Conservation (phyloP, 1,140 invertebrate genomes). For the Leptopilina boulardi region DNA sequence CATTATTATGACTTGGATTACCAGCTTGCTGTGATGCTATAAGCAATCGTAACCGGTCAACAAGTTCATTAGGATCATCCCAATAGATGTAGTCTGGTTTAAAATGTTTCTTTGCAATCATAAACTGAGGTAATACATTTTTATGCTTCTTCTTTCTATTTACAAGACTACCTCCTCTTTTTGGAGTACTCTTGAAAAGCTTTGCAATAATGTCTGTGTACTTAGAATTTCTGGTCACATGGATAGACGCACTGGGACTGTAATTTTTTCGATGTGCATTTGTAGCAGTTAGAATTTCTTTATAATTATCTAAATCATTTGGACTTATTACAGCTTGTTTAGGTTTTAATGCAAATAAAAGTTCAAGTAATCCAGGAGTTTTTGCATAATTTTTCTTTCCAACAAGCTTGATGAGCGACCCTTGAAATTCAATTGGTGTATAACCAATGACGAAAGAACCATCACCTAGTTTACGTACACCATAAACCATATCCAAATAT, state of each 20-base stretch:
- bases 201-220: neutral
- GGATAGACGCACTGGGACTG: neutral
- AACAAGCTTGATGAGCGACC: neutral
- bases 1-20: slow-evolving; percentile 59
- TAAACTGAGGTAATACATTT: neutral
- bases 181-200: neutral
- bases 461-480: neutral
- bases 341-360: neutral
- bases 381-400: neutral
- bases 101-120: too few relatives aligned
- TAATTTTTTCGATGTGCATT: too few relatives aligned
- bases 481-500: neutral
- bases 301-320: neutral
- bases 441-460: neutral
- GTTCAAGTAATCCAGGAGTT: neutral
- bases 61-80: slow-evolving; percentile 65
- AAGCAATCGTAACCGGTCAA: slow-evolving; percentile 63
- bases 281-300: neutral
- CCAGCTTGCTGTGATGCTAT: slow-evolving; percentile 63
- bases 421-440: neutral
- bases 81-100: too few relatives aligned
- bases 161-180: neutral
- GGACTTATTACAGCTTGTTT: neutral
- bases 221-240: neutral
- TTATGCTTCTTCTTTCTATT: neutral